Base-by-base conservation (phyloP, 1,140 invertebrate species). In the Panulirus ornatus region DNA sequence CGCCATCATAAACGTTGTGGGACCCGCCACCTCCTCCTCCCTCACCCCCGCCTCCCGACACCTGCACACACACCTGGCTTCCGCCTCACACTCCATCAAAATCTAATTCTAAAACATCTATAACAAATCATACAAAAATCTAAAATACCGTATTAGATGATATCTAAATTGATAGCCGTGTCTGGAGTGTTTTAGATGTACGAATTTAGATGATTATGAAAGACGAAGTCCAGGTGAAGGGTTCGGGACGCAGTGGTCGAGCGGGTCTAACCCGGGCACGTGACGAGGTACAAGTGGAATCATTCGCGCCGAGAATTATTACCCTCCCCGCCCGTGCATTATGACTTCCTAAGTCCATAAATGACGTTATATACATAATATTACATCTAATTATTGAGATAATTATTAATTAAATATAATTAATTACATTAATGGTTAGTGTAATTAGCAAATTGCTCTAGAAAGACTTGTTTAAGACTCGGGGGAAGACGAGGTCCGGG, bases 221-320 rank as follows among this genome's bases (percentile, higher is more conserved):
- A 22, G 40, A 40, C 16, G 54, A 83, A 66, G 79, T 36, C 54
- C 19, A 11, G n/a, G 22, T 2, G 51, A 38, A 22, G 16, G 54
- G 30, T 2, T 83, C 30, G 16, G 78, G 47, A 83, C 79, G 54
- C 51, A 83, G 79, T 83, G 79, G 79, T 83, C 54, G 79, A 40
- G 38, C 79, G 40, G 54, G 79, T 83, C 79, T 34, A 63, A 54
- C 30, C 66, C 14, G 54, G 54, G 51, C 78, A 66, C 79, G 79
- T 83, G 79, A 83, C 19, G 36, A 36, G 79, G 51, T 63, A 83
- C 47, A 63, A 83, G 79, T 19, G 58, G 79, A 58, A 63, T 63
- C 79, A 63, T 83, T 83, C 40, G 79, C 34, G 34, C 79, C 36
- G 38, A 34, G 54, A 83, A 83, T n/a, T 66, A 63, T 63, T 58